Evolutionary conservation across 2,113 vertebrate genomes (phyloP).

Genomic region (Corythoichthys haematopterus): DNA sequence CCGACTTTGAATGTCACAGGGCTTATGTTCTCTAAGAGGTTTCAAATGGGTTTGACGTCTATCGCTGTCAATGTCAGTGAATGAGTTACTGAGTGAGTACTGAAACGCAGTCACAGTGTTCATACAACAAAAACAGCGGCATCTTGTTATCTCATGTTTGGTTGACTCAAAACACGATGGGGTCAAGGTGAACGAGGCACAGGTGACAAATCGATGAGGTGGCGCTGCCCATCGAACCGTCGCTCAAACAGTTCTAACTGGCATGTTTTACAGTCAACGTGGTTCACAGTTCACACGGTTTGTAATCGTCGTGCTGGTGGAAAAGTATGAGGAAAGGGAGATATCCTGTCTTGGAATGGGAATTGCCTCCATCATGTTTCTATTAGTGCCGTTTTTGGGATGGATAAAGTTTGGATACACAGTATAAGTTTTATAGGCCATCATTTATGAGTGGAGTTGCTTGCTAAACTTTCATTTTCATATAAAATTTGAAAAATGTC

Average conservation of each 20-base stretch:
- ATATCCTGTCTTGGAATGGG: background rate
- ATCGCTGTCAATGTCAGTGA: constrained; percentile 10
- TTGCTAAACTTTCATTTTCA: too few species aligned
- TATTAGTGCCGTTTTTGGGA: background rate
- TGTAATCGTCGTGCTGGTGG: background rate
- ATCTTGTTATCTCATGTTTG: constrained; percentile 23
- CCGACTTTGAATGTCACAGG: too few species aligned
- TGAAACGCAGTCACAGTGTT: constrained; percentile 8
- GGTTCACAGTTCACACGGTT: constrained; percentile 26
- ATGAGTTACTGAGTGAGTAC: background rate
- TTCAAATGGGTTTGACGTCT: background rate
- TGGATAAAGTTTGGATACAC: background rate
- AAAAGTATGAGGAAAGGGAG: background rate
- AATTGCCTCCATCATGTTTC: background rate
- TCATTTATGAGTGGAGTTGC: too few species aligned
- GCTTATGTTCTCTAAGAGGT: too few species aligned
- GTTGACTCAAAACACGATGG: constrained; percentile 48
- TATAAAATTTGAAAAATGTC: too few species aligned
- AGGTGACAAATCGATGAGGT: constrained; percentile 54
- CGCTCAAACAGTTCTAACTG: constrained; percentile 48
- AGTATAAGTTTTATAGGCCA: too few species aligned
- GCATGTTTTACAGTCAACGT: constrained; percentile 40
- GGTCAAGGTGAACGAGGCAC: constrained; percentile 61
- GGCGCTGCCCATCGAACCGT: constrained; percentile 48
- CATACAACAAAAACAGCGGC: constrained; percentile 14